Conservation (phyloP, 2,888 invertebrate genomes). For the Lutraria lutraria region DNA sequence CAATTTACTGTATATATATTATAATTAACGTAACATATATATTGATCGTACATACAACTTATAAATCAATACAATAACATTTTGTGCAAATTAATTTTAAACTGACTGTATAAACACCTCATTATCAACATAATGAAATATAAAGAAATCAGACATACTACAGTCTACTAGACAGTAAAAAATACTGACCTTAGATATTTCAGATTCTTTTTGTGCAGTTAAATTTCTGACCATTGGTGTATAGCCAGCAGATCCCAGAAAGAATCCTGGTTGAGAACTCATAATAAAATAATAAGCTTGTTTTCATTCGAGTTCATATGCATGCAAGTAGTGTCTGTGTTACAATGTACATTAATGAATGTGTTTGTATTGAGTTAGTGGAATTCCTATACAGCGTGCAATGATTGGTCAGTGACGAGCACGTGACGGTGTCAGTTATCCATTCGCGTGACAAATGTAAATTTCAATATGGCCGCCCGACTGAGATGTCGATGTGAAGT, state of each 20-base stretch:
- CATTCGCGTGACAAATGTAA: constrained; percentile 75
- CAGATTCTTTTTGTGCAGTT: constrained; percentile 60
- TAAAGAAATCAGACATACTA: no score
- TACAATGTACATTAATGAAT: constrained; percentile 63
- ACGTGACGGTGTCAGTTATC: constrained; percentile 75
- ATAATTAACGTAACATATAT: no score
- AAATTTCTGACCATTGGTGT: constrained; percentile 56
- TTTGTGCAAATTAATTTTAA: no score
- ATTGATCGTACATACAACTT: no score
- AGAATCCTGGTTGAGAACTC: constrained; percentile 71
- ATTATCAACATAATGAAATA: no score
- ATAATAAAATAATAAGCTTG: constrained; percentile 42
- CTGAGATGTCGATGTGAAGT: constrained; percentile 61
- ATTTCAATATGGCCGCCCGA: constrained; percentile 82
- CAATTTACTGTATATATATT: no score
- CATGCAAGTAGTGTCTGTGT: constrained; percentile 56
- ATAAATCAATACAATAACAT: no score
- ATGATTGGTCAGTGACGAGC: constrained; percentile 65
- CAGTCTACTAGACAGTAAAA: no score
- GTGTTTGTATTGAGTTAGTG: constrained; percentile 57
- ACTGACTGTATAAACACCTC: no score
- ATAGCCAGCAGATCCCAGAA: constrained; percentile 70
- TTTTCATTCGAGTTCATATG: constrained; percentile 28
- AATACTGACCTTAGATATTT: constrained; percentile 20
- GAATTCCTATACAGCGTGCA: constrained; percentile 59